Evolutionary conservation across 2,888 invertebrate species (phyloP).

Genomic region (Sisyra terminalis): DNA sequence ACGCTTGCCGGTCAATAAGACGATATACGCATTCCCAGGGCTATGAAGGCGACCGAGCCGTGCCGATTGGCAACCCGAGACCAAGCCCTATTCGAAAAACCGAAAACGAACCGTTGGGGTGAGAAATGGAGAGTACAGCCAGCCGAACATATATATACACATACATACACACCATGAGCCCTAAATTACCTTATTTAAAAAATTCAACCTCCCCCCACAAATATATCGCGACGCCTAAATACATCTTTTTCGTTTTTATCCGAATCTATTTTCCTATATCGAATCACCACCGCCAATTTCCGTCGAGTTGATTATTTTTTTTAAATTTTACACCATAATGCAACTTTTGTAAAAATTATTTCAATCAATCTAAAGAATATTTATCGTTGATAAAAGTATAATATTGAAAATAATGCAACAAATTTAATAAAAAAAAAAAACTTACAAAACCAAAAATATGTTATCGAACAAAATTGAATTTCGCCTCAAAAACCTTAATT

Average conservation of each 20-base stretch:
- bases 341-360: background rate
- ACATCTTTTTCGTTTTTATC: slow-evolving; percentile 2
- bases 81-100: slow-evolving; percentile 26
- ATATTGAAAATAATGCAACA: background rate
- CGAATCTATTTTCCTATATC: no score
- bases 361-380: no score
- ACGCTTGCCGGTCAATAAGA: slow-evolving; percentile 26
- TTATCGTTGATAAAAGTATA: no score
- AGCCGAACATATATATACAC: no score
- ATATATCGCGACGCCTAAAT: background rate
- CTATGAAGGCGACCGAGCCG: slow-evolving; percentile 16
- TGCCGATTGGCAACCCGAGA: slow-evolving; percentile 10
- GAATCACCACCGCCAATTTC: background rate
- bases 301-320: background rate
- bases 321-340: background rate
- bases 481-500: no score
- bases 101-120: background rate
- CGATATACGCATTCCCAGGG: slow-evolving; percentile 21
- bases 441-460: no score
- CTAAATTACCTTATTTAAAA: slow-evolving; percentile 12
- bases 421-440: background rate
- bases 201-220: background rate
- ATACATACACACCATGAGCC: slow-evolving; percentile 8
- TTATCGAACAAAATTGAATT: no score
- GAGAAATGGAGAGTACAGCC: slow-evolving; percentile 2